These are phyloP conservation scores for Plecotus auritus DNA, from an alignment of 2,113 vertebrate genomes.

Conservation along the genomic window DNA sequence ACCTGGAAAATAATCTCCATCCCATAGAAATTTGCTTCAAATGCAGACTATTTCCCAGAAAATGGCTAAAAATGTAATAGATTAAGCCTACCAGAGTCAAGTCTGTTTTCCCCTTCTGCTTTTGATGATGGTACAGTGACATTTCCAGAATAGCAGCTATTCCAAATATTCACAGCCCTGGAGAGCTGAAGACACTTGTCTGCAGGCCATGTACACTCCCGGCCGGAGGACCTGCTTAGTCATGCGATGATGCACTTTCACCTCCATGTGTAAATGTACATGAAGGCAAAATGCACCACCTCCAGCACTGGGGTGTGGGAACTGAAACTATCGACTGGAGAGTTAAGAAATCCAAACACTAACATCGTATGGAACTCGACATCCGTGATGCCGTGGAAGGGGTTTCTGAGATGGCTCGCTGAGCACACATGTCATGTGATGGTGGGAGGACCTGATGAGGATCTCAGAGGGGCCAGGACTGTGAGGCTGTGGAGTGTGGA, in stretches of 20 bases:
- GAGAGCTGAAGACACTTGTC: not conserved
- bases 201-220: not conserved
- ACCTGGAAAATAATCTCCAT: not conserved
- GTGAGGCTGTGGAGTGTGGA: not conserved
- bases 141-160: not conserved
- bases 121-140: not conserved
- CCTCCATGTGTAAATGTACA: not conserved
- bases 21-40: conserved; percentile 27
- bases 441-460: not conserved
- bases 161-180: not conserved
- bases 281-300: not conserved
- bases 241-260: not conserved
- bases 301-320: not conserved
- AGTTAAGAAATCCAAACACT: not conserved
- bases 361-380: not conserved
- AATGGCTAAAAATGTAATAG: conserved; percentile 38
- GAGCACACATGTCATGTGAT: not conserved
- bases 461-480: not conserved
- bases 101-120: not conserved
- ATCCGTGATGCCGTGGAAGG: not conserved
- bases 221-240: not conserved
- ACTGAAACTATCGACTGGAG: not conserved
- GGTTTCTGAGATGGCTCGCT: not conserved
- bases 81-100: not conserved
- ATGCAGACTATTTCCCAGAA: conserved; percentile 5